Conservation (phyloP, 2,888 invertebrate species). For the Drosophila birchii region DNA sequence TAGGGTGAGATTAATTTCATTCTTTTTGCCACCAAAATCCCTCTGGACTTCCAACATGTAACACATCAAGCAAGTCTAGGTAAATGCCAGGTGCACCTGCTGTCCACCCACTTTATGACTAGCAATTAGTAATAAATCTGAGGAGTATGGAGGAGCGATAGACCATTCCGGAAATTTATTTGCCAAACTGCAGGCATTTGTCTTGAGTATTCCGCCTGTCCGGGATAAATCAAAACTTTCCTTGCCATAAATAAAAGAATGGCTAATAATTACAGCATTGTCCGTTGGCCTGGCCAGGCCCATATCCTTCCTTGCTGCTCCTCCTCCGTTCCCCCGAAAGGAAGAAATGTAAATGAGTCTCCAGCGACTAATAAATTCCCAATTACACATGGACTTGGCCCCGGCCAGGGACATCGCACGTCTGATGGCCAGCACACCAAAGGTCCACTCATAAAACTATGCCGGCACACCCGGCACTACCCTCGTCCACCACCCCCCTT, state of each 20-base stretch:
- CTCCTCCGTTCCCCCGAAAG: conserved; percentile 8
- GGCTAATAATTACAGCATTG: conserved; percentile 69
- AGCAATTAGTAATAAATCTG: conserved; percentile 39
- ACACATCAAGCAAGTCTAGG: too few relatives aligned
- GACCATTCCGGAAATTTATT: conserved; percentile 37
- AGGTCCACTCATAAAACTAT: conserved; percentile 65
- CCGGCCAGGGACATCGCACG: conserved; percentile 14
- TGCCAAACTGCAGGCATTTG: conserved; percentile 25
- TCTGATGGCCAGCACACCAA: conserved; percentile 49
- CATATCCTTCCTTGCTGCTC: conserved; percentile 18
- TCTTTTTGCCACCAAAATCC: background rate
- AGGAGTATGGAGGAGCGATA: conserved; percentile 1
- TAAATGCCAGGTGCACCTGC: conserved; percentile 5
- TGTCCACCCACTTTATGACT: conserved; percentile 12
- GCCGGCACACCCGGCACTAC: conserved; percentile 25
- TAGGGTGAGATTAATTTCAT: background rate
- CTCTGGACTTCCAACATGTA: background rate
- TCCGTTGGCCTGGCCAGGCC: conserved; percentile 9
- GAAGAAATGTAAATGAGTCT: conserved; percentile 81
- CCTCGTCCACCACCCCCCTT: background rate
- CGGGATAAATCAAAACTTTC: conserved; percentile 67
- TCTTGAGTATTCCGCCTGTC: conserved; percentile 22
- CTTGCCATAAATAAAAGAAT: conserved; percentile 73
- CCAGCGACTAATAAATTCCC: conserved; percentile 82
- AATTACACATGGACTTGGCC: conserved; percentile 72